Percentiles rank a stretch among this genome's conserved stretches.
Evolutionary conservation across 2,888 invertebrate genomes (phyloP).

Genomic region (Eupeodes luniger): DNA sequence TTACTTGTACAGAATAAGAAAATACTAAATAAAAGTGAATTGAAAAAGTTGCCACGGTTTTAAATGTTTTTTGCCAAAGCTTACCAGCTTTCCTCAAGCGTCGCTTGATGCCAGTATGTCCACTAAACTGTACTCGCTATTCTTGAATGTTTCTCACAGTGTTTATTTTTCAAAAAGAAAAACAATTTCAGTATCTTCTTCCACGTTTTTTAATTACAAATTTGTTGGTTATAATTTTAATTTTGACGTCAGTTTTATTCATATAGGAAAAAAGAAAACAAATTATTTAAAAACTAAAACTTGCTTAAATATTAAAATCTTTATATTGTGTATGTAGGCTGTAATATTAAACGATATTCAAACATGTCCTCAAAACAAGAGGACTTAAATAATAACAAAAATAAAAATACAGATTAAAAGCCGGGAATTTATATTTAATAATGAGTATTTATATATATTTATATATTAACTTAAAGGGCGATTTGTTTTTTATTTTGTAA

Average conservation of each 20-base stretch:
- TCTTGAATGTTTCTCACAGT: too few relatives aligned
- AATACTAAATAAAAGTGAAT: too few relatives aligned
- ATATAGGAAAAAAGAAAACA: background rate
- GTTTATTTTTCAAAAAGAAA: background rate
- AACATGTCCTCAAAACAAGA: conserved; percentile 27
- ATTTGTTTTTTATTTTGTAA: conserved; percentile 47
- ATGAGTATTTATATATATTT: conserved; percentile 74
- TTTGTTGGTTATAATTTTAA: background rate
- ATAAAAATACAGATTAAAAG: conserved; percentile 56
- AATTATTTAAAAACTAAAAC: conserved; percentile 22
- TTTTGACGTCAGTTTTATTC: background rate
- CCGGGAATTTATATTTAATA: conserved; percentile 75
- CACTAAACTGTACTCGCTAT: too few relatives aligned
- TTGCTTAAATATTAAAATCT: conserved; percentile 10
- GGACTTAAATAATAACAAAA: conserved; percentile 20
- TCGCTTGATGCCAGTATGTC: too few relatives aligned
- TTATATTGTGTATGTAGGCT: conserved; percentile 54
- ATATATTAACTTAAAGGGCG: conserved; percentile 63
- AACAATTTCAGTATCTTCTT: conserved; percentile 63
- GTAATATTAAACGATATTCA: conserved; percentile 56
- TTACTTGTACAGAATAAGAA: too few relatives aligned
- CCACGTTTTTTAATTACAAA: conserved; percentile 38
- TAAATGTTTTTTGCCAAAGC: too few relatives aligned
- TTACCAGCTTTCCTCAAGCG: too few relatives aligned
- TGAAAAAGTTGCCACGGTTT: too few relatives aligned